Conservation (phyloP, 2,888 invertebrate genomes). For the Apamea crenata region DNA sequence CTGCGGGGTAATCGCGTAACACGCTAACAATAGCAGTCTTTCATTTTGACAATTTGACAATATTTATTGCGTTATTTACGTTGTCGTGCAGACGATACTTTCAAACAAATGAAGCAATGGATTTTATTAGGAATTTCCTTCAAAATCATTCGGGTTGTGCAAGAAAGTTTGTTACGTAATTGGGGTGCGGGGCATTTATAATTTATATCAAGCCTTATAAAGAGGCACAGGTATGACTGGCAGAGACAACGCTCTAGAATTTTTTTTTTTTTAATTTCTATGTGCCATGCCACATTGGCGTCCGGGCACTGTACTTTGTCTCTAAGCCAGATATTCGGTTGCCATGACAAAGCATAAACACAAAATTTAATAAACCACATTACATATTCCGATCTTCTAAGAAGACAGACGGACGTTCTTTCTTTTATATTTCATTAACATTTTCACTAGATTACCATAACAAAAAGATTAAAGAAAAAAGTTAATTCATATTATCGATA, state of each 20-base stretch:
- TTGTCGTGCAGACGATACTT: background rate
- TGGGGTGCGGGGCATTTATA: background rate
- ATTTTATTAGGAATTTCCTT: background rate
- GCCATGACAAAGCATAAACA: conserved; percentile 52
- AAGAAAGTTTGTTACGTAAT: no score
- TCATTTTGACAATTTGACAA: background rate
- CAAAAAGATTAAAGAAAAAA: conserved; percentile 76
- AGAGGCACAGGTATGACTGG: background rate
- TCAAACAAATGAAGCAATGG: no score
- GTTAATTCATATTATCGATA: conserved; percentile 82
- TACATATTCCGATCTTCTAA: conserved; percentile 58
- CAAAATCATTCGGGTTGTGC: no score
- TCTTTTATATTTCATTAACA: conserved; percentile 77
- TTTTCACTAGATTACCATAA: conserved; percentile 83
- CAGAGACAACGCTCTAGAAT: background rate
- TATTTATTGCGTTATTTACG: background rate
- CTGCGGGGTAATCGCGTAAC: no score
- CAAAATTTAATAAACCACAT: conserved; percentile 39
- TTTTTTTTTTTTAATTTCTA: background rate
- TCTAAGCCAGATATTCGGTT: conserved; percentile 1
- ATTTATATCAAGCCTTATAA: background rate
- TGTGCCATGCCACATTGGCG: background rate
- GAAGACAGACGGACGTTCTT: conserved; percentile 53
- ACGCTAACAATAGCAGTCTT: no score
- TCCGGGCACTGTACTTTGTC: background rate